Evolutionary conservation across 2,113 vertebrate species (phyloP), one percentile per base, ranked within the genome.

Genomic region (Engraulis encrasicolus): DNA sequence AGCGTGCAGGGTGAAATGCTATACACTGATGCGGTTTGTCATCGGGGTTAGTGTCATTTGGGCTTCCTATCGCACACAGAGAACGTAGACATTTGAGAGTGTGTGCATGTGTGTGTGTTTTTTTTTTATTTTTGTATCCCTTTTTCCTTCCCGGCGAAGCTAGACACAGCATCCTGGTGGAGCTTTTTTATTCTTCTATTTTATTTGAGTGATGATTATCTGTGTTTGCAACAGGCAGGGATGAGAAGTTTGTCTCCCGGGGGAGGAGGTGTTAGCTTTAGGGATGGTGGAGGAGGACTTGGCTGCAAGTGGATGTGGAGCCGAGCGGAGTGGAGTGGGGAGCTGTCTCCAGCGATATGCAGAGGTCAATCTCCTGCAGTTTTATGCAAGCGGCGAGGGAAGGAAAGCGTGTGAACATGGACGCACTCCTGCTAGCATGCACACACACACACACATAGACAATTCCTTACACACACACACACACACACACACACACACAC

Each of bases 1-100:
- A n/a, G n/a, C n/a, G n/a, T n/a, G n/a, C n/a, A n/a, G n/a, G 91
- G 87, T 82, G 20, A 77, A 83, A 86, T 81, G 81, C 87, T 89
- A 19, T 23, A 9, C 58, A 9, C 27, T 66, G 88, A 91, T 87
- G 89, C 85, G n/a, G 54, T 66, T 83, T 91, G 91, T 90, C 90
- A 89, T 84, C 82, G 83, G 86, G 81, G 37, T 80, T 89, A 81
- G 84, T 87, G 90, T 89, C 58, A 66, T 66, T 66, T 66, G 58
- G 58, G 58, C n/a, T 78, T 78, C 88, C 85, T 85, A 87, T 83
- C 40, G 89, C 88, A 85, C 84, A 78, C 52, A 50, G 61, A 85
- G n/a, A 78, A 80, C 88, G 84, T n/a, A 83, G 83, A 86, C 71
- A n/a, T 58, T 58, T 58, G 20, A 6, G 19, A n/a, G 5, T 2